Evolutionary conservation across 2,113 vertebrate species (phyloP).

Genomic region (Melanerpes aurifrons): DNA sequence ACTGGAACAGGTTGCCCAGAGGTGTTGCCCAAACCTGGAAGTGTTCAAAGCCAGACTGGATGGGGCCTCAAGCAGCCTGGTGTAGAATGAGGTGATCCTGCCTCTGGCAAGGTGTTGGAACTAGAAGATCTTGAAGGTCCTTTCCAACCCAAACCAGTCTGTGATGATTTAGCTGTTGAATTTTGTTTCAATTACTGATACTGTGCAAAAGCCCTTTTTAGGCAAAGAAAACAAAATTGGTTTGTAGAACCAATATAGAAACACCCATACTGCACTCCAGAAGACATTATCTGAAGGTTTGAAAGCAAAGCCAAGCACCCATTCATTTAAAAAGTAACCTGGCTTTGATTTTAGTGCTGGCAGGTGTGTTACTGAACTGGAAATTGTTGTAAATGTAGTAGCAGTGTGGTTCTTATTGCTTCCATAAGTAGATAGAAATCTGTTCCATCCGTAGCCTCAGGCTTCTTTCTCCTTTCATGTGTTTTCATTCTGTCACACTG

Average conservation of each 20-base stretch:
- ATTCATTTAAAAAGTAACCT: not conserved
- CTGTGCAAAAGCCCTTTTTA: not conserved
- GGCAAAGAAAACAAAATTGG: not conserved
- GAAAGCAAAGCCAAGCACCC: not conserved
- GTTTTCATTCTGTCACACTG: not conserved
- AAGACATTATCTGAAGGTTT: not conserved
- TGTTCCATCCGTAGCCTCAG: slow-evolving; percentile 18
- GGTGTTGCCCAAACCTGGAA: too few species aligned
- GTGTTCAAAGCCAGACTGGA: too few species aligned
- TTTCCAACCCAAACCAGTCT: too few species aligned
- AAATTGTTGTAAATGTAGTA: not conserved
- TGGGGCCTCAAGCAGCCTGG: too few species aligned
- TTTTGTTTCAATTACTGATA: not conserved
- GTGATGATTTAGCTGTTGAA: not conserved
- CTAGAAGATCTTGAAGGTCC: too few species aligned
- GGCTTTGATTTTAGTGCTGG: slow-evolving; percentile 33
- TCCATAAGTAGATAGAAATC: not conserved
- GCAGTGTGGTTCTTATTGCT: not conserved
- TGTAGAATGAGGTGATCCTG: too few species aligned
- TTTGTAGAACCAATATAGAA: not conserved
- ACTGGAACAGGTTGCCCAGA: too few species aligned
- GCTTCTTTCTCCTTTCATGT: not conserved
- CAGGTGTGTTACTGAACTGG: not conserved
- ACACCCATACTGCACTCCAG: not conserved
- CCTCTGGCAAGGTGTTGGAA: too few species aligned